Evolutionary conservation across 2,888 invertebrate genomes (phyloP).

Genomic region (Melipona beecheii): DNA sequence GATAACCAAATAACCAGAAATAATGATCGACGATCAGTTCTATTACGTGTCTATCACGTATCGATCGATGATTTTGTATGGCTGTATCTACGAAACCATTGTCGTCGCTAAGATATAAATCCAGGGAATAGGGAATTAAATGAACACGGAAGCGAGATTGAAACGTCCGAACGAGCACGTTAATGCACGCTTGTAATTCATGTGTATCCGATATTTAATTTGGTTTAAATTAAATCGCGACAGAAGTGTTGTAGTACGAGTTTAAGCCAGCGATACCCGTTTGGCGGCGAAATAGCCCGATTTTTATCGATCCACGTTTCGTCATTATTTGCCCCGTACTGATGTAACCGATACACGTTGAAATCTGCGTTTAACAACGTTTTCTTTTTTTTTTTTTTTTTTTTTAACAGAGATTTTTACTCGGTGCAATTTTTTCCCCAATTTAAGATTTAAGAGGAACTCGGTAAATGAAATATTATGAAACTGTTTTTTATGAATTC

Average conservation of each 20-base stretch:
- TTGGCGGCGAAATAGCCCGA: constrained; percentile 16
- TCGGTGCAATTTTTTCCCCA: neutral
- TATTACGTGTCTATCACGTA: neutral
- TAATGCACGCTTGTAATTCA: constrained; percentile 47
- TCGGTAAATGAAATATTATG: neutral
- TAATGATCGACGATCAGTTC: neutral
- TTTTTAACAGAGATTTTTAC: neutral
- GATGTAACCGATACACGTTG: constrained; percentile 35
- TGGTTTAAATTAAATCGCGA: constrained; percentile 56
- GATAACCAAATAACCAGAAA: neutral
- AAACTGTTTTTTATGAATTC: neutral
- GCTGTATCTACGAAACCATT: neutral
- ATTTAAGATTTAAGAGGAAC: neutral
- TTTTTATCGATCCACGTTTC: constrained; percentile 45
- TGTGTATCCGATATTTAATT: constrained; percentile 57
- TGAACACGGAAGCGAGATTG: constrained; percentile 39
- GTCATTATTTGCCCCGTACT: constrained; percentile 47
- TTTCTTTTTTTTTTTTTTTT: neutral
- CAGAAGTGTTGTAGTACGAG: constrained; percentile 39
- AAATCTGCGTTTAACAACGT: constrained; percentile 1
- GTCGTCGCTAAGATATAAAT: constrained; percentile 23
- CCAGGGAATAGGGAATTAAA: constrained; percentile 14
- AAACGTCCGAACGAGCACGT: constrained; percentile 36
- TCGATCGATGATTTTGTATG: neutral
- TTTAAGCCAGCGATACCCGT: constrained; percentile 24